These are phyloP conservation scores for Plagiodera versicolora DNA, from an alignment of 2,888 invertebrate genomes.

Conservation along the genomic window DNA sequence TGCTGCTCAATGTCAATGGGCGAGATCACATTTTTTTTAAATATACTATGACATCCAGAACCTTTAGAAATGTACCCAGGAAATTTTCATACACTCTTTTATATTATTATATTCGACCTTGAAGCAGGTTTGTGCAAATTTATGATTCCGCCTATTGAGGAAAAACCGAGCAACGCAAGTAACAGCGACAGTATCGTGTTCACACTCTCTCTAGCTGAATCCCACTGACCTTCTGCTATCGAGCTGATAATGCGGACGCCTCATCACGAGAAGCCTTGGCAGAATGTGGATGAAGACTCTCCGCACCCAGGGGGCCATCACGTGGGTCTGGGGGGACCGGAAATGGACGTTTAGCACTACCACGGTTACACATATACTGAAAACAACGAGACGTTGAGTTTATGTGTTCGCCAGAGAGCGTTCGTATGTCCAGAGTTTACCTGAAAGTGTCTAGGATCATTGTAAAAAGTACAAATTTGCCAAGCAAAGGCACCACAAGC, in stretches of 20 bases:
- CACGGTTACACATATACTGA: constrained; percentile 61
- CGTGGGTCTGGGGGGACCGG: constrained; percentile 96
- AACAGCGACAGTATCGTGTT: no score
- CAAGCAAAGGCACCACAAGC: constrained; percentile 88
- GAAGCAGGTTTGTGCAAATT: no score
- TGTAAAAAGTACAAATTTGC: constrained; percentile 93
- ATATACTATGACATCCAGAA: no score
- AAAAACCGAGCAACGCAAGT: no score
- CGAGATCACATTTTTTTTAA: no score
- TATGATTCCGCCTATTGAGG: no score
- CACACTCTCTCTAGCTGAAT: no score
- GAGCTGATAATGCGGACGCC: constrained; percentile 72
- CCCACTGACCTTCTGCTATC: constrained; percentile 60
- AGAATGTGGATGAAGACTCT: constrained; percentile 95
- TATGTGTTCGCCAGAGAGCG: not conserved
- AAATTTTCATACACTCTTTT: no score
- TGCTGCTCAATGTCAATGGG: no score
- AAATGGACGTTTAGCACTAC: constrained; percentile 97
- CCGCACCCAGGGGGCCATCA: constrained; percentile 96
- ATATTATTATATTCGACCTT: no score
- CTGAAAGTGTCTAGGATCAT: constrained; percentile 95
- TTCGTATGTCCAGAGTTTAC: constrained; percentile 55
- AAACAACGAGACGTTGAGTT: constrained; percentile 22
- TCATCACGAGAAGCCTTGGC: constrained; percentile 91
- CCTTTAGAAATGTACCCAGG: no score